Base-by-base conservation (phyloP, 1,140 invertebrate genomes). In the Macrostomum lignano region DNA sequence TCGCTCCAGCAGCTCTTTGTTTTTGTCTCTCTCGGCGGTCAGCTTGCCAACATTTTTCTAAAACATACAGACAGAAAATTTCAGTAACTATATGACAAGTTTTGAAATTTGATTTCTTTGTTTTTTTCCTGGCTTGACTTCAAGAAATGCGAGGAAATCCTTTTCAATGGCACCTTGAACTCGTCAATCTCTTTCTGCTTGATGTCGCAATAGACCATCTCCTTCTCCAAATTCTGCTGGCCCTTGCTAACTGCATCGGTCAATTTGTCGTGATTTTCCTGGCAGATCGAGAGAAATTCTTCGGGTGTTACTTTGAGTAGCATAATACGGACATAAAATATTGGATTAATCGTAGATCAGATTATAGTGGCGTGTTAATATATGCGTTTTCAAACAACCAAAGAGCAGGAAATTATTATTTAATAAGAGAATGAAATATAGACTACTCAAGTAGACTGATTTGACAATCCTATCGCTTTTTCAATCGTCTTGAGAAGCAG, bases 231-330 rank as follows among this genome's bases (percentile, higher is more conserved):
- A 13, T 36, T 32, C 25, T 25, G 15, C 5, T 23, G 19, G 6
- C 19, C 29, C 10, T 24, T 15, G 19, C 35, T 31, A 11, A 36
- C 35, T 36, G 35, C 23, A 13, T 32, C 29, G 7, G 35, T 14
- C 3, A 36, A 20, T 5, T 31, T 36, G 7, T 33, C 14, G 25
- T 36, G 31, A 11, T 32, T 36, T 11, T 26, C 28, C 28, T 30
- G 6, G n/a, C n/a, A n/a, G n/a, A n/a, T n/a, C n/a, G n/a, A n/a
- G n/a, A n/a, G n/a, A n/a, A n/a, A n/a, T n/a, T n/a, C n/a, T n/a
- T n/a, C n/a, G n/a, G n/a, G n/a, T n/a, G n/a, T n/a, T n/a, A n/a
- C n/a, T n/a, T n/a, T n/a, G n/a, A n/a, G n/a, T n/a, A n/a, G n/a
- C n/a, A n/a, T n/a, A n/a, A n/a, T n/a, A n/a, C n/a, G n/a, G n/a